Conservation (phyloP, 2,888 invertebrate species). For the Tetanocera ferruginea region DNA sequence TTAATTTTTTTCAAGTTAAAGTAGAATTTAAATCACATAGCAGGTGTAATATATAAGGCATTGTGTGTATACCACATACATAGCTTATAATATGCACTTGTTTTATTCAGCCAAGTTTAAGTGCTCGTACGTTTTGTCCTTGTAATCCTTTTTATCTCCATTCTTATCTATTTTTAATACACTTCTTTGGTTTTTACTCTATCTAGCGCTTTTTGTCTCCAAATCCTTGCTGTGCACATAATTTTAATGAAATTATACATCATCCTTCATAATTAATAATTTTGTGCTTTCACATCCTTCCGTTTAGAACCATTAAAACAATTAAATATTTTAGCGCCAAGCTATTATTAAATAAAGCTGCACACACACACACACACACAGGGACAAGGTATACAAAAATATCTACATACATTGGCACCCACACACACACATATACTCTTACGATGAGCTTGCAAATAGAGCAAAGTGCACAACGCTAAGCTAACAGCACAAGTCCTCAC, state of each 20-base stretch:
- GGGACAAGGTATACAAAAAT: too few species aligned
- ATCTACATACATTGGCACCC: not conserved
- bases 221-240: not conserved
- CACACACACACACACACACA: not conserved
- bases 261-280: constrained; percentile 27
- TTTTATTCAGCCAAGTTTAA: too few species aligned
- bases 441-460: not conserved
- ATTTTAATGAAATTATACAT: constrained; percentile 10
- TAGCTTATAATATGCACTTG: too few species aligned
- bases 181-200: not conserved
- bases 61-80: too few species aligned
- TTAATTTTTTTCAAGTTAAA: too few species aligned
- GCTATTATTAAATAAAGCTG: constrained; percentile 12
- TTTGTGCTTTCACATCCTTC: constrained; percentile 4
- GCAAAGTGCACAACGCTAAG: not conserved
- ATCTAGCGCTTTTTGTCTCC: not conserved
- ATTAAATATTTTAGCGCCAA: constrained; percentile 19
- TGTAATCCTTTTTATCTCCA: too few species aligned
- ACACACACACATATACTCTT: not conserved
- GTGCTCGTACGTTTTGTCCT: too few species aligned
- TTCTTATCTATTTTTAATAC: not conserved
- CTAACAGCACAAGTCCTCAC: not conserved
- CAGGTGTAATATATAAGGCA: too few species aligned
- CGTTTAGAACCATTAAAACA: constrained; percentile 18
- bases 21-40: too few species aligned